These are phyloP conservation scores for Drosophila chauvacae DNA, from an alignment of 1,140 invertebrate genomes.

Conservation along the genomic window DNA sequence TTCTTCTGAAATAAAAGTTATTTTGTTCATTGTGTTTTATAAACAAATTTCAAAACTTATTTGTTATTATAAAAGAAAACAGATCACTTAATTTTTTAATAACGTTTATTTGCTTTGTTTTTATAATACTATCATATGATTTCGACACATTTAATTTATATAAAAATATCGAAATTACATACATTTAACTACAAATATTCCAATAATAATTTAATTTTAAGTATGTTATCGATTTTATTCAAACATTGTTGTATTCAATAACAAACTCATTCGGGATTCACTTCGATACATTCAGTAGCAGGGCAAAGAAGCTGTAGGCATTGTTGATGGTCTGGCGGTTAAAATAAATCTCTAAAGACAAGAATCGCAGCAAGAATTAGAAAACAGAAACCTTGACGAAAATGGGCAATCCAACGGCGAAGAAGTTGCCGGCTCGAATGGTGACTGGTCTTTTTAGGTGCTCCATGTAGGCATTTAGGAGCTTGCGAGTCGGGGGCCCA, in stretches of 20 bases:
- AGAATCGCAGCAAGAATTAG: too few species aligned
- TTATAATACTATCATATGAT: too few species aligned
- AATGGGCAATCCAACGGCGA: conserved; percentile 72
- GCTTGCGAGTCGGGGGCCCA: conserved; percentile 32
- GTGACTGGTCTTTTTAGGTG: conserved; percentile 62
- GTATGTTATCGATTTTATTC: not conserved
- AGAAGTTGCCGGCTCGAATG: conserved; percentile 69
- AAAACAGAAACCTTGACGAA: conserved; percentile 62
- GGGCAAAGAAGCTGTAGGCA: conserved; percentile 75
- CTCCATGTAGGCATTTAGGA: conserved; percentile 72
- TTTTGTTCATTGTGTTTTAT: too few species aligned
- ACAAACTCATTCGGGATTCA: conserved; percentile 1
- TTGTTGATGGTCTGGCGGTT: conserved; percentile 70
- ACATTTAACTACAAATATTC: not conserved
- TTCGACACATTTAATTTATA: not conserved
- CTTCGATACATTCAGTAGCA: conserved; percentile 69
- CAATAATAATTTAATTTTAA: not conserved
- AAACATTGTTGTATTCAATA: not conserved
- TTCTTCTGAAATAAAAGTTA: not conserved
- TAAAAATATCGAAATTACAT: not conserved
- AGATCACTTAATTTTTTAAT: too few species aligned
- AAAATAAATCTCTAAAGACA: not conserved
- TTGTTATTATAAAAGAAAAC: too few species aligned
- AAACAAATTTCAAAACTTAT: too few species aligned
- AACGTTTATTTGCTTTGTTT: too few species aligned